Base-by-base conservation (phyloP, 1,140 invertebrate genomes). In the Anastrepha ludens region DNA sequence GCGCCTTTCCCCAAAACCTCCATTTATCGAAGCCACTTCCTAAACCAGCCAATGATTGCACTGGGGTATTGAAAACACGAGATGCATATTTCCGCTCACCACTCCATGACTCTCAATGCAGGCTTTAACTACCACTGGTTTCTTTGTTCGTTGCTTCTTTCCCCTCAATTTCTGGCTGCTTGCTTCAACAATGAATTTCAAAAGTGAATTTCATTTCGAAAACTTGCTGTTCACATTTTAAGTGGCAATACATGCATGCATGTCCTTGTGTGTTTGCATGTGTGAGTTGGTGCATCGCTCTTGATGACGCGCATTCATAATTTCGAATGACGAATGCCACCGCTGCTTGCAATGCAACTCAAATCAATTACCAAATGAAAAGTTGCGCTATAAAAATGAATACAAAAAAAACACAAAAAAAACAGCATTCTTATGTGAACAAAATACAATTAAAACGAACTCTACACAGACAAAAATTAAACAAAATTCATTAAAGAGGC, bases 221-320 rank as follows among this genome's bases (percentile, higher is more conserved):
- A 67, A 88, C 64, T 67, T 62, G 62, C 87, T 86, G 87, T 58
- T 60, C 55, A 78, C 39, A 41, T 59, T 70, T 70, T 78, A 17
- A 74, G 67, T 39, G 44, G 70, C 39, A 87, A 60, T n/a, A 41
- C 29, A 74, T 6, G 74, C 74, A 81, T 29, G 41, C 17, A 55
- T 55, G 64, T 55, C 15, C 15, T 9, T 60, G 17, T 13, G 13
- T 55, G 2, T 55, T 11, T 59, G 50, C 2, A 44, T 85, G 50
- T 85, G 3, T 60, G 7, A 67, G 29, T 58, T 62, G 5, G 9
- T 44, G n/a, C 5, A 59, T 62, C 9, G 20, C 6, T 47, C 13
- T 2, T 59, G 67, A 59, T 87, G 86, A 67, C 44, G 86, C 15
- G 86, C 91, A 85, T 92, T 87, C 59, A 87, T 64, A 87, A 87